Evolutionary conservation across 2,113 vertebrate genomes (phyloP).

Genomic region (Psilopogon haemacephalus): DNA sequence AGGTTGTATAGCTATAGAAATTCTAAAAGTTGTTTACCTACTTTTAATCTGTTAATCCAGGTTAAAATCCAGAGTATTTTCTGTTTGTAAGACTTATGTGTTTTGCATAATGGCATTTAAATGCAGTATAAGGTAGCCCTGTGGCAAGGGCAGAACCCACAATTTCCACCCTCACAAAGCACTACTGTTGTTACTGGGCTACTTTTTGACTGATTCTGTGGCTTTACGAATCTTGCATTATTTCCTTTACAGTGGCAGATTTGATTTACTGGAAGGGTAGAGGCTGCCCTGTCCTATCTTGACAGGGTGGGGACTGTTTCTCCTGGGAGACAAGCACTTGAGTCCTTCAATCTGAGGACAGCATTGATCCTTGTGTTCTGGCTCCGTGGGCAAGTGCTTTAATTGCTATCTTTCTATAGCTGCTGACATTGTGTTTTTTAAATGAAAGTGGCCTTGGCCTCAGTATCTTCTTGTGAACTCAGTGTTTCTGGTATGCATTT

Average conservation of each 20-base stretch:
- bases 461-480: neutral
- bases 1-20: neutral
- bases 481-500: neutral
- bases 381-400: neutral
- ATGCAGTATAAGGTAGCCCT: neutral
- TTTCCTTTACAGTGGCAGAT: neutral
- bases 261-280: neutral
- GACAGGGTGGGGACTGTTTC: neutral
- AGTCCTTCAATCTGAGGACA: neutral
- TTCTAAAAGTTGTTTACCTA: neutral
- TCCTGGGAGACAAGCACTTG: neutral
- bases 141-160: neutral
- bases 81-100: neutral
- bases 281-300: neutral
- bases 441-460: constrained; percentile 36
- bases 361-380: neutral
- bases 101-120: neutral
- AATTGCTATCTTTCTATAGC: neutral
- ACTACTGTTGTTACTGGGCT: neutral
- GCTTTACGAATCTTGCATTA: neutral
- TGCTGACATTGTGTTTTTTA: constrained; percentile 21
- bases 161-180: neutral
- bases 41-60: neutral
- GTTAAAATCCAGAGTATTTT: neutral
- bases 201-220: neutral